Conservation (phyloP, 2,113 vertebrate species). For the Coptodon rendalli region DNA sequence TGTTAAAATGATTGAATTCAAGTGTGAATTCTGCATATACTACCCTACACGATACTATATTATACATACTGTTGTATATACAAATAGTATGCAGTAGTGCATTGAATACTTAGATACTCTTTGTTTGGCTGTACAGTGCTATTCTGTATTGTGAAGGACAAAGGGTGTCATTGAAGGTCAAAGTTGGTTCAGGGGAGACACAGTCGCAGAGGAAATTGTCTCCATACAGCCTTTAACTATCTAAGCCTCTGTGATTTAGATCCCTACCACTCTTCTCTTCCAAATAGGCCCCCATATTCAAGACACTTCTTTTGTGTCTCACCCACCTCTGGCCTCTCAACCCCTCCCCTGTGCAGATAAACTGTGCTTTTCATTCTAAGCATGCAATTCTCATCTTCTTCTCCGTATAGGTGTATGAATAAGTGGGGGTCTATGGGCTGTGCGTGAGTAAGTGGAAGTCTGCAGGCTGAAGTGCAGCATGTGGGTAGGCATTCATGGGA, state of each 20-base stretch:
- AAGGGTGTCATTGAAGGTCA: constrained; percentile 35
- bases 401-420: constrained; percentile 48
- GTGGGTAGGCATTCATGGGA: constrained; percentile 43
- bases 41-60: neutral
- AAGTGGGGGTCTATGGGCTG: constrained; percentile 37
- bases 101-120: neutral
- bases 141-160: neutral
- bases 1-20: neutral
- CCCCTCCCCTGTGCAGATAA: constrained; percentile 15
- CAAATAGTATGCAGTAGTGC: neutral
- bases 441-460: constrained; percentile 55
- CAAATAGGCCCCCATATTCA: constrained; percentile 19
- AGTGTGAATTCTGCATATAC: neutral
- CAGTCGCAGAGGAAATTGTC: neutral
- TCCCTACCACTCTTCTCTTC: constrained; percentile 4
- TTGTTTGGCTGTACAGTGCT: neutral
- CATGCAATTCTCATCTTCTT: constrained; percentile 42
- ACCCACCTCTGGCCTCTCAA: constrained; percentile 33
- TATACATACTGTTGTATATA: neutral
- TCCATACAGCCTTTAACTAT: constrained; percentile 27
- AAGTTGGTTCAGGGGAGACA: neutral
- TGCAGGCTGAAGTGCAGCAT: constrained; percentile 46
- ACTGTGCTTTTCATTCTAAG: constrained; percentile 51
- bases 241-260: constrained; percentile 5
- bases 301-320: constrained; percentile 38